Percentiles rank a stretch among this genome's conserved stretches.
Evolutionary conservation across 2,113 vertebrate species (phyloP).

Genomic region (Odocoileus hemionus): DNA sequence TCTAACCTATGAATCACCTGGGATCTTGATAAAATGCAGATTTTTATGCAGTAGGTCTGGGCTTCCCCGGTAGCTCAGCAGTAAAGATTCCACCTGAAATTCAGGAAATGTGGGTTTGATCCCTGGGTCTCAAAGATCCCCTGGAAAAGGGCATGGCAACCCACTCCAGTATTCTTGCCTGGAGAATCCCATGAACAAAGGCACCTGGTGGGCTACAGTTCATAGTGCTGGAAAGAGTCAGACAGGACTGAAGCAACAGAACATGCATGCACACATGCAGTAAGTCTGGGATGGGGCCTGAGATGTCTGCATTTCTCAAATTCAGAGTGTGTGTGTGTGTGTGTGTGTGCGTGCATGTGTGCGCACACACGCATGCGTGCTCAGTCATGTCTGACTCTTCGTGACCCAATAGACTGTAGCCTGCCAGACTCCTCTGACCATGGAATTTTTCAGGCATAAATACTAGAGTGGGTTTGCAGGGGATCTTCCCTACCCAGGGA

Average conservation of each 20-base stretch:
- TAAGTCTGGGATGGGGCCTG: background rate
- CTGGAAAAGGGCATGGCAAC: background rate
- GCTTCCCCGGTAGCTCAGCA: no score
- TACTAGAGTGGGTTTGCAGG: background rate
- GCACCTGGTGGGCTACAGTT: background rate
- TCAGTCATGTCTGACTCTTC: background rate
- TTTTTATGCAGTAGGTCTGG: background rate
- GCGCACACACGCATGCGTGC: accelerated
- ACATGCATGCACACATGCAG: accelerated
- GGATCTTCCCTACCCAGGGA: background rate
- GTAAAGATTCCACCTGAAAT: background rate
- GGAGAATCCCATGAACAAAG: background rate
- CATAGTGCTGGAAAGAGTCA: background rate
- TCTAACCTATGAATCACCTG: background rate
- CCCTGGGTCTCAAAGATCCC: background rate
- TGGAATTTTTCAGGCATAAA: background rate
- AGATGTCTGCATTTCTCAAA: background rate
- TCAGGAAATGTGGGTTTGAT: accelerated
- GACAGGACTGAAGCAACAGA: background rate
- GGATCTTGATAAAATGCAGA: background rate
- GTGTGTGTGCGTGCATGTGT: accelerated
- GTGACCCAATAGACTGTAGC: background rate
- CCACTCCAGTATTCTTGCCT: background rate
- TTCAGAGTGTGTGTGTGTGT: background rate
- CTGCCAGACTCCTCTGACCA: background rate